A percentile compares a stretch with the other conserved stretches of the same genome.
These are phyloP conservation scores for Tonatia bakeri DNA, from an alignment of 2,113 vertebrate genomes.

Conservation along the genomic window DNA sequence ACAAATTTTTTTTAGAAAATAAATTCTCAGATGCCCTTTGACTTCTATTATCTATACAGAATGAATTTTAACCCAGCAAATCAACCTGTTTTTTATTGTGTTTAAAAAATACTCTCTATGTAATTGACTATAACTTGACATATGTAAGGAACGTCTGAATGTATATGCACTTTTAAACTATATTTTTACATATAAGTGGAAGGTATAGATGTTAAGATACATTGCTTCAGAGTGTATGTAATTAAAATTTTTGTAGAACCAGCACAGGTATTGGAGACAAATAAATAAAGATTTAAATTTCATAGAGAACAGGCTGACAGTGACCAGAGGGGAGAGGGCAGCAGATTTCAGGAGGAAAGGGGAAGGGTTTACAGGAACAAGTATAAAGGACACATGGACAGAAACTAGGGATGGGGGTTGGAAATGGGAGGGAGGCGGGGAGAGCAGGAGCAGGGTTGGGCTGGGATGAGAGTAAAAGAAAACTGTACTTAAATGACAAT, in stretches of 20 bases:
- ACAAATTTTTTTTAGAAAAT: slow-evolving; percentile 65
- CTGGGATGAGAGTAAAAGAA: too few species aligned
- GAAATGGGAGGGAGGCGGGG: too few species aligned
- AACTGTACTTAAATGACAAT: too few species aligned
- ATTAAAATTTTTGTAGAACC: neutral
- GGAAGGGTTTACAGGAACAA: too few species aligned
- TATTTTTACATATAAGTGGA: neutral
- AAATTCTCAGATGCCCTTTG: slow-evolving; percentile 57
- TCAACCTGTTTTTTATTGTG: neutral
- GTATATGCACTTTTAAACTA: neutral
- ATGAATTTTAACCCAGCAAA: slow-evolving; percentile 53
- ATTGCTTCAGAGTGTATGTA: neutral
- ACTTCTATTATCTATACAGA: slow-evolving; percentile 57
- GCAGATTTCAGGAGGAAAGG: too few species aligned
- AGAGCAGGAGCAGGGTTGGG: too few species aligned
- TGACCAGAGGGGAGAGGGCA: too few species aligned
- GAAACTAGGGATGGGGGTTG: too few species aligned
- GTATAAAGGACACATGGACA: too few species aligned
- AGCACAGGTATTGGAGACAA: neutral
- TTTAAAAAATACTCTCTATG: neutral
- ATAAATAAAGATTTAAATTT: slow-evolving; percentile 19
- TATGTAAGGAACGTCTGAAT: neutral
- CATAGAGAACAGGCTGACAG: neutral
- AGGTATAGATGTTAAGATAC: neutral
- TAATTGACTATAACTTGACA: neutral